Base-by-base conservation (phyloP, 2,113 vertebrate genomes). In the Stercorarius parasiticus region DNA sequence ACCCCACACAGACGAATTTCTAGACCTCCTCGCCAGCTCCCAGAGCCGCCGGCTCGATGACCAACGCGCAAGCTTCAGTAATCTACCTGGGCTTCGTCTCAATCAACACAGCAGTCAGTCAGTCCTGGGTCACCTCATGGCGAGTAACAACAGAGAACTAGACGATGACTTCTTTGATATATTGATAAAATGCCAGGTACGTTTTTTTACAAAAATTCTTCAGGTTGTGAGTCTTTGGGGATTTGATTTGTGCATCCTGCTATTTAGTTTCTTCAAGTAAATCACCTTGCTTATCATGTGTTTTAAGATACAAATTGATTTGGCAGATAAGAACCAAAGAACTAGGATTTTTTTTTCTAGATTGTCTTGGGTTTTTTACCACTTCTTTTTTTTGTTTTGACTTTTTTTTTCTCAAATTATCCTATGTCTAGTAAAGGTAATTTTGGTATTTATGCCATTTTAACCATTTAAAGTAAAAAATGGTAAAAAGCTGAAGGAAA, bases 121-220 rank as follows among this genome's bases (percentile, higher is more conserved):
- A 0, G 95, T 99, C 22, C 98, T 99, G 93, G 98, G 98, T 36
- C 99, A 97, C 88, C 98, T 99, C 40, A 96, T 98, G 98, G 98
- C 98, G 15, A 98, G 89, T 26, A 98, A 92, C 97, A 98, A 36
- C 90, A 94, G 97, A 1, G 99, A 99, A 47, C 98, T 99, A 1
- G 99, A 99, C 1, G 99, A 99, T 1, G 98, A 99, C 97, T 99
- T 99, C 98, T 99, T 99, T 15, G 99, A 99, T 49, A 99, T 98
- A 97, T 87, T 99, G 3, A 91, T 99, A 36, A 99, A 99, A 97
- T 99, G 99, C 96, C 99, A 99, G 98, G 99, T 99, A 18, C 21
- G 95, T 10, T 30, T 50, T 66, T 15, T 4, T 5, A 11, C n/a
- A 16, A 25, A 45, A 30, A 13, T 2, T 15, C 22, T 65, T 36